Conservation (phyloP, 2,888 invertebrate genomes). For the Meteorus colon region DNA sequence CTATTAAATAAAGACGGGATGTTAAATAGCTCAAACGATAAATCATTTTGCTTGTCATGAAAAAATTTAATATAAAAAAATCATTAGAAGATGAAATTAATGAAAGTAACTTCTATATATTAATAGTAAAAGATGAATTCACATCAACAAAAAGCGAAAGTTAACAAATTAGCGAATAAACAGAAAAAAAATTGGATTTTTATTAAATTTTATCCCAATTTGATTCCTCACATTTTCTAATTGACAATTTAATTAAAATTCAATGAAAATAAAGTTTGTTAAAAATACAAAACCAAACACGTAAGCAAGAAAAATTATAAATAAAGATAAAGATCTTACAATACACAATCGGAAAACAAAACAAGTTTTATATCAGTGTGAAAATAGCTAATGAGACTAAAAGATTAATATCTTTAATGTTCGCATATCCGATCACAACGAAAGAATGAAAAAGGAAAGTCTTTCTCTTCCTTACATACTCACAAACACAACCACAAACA, state of each 20-base stretch:
- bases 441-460: constrained; percentile 45
- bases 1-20: not conserved
- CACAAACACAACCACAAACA: not conserved
- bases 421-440: constrained; percentile 18
- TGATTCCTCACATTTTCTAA: too few relatives aligned
- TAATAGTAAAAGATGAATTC: not conserved
- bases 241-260: too few relatives aligned
- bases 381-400: constrained; percentile 48
- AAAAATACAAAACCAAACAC: not conserved
- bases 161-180: not conserved
- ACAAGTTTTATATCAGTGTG: not conserved
- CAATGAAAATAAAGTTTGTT: not conserved
- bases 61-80: not conserved
- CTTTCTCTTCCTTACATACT: constrained; percentile 39
- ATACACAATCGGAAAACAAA: not conserved
- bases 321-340: not conserved
- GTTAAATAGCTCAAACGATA: not conserved
- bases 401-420: constrained; percentile 48
- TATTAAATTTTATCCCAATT: not conserved
- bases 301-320: not conserved
- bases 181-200: not conserved
- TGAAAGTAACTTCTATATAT: not conserved
- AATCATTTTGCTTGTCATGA: not conserved
- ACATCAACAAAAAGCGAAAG: not conserved
- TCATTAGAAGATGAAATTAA: not conserved